These are phyloP conservation scores for Montipora efflorescens DNA, from an alignment of 64 coral and sea anemone genomes.

Conservation along the genomic window DNA sequence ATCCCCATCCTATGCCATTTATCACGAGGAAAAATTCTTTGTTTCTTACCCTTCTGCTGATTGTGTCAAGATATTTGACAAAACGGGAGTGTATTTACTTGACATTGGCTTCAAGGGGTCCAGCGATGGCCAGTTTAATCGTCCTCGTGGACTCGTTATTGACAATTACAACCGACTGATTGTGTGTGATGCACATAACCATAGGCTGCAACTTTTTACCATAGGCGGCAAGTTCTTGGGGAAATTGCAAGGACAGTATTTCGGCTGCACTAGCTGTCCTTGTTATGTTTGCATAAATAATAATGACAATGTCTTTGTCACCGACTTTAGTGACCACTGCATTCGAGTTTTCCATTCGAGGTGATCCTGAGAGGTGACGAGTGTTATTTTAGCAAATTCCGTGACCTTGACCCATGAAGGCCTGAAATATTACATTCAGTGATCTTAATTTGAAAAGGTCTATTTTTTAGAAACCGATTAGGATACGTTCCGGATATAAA, in stretches of 20 bases:
- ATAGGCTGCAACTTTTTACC: constrained; percentile 24
- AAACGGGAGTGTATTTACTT: neutral
- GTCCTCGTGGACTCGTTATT: too few species aligned
- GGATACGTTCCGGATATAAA: too few species aligned
- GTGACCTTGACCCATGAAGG: too few species aligned
- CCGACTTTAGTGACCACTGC: neutral
- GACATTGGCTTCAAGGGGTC: constrained; percentile 1
- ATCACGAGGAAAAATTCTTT: constrained; percentile 30
- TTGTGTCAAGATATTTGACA: too few species aligned
- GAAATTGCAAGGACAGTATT: neutral
- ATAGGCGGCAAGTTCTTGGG: constrained; percentile 33
- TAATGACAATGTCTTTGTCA: neutral
- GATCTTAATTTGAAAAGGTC: too few species aligned
- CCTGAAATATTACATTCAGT: too few species aligned
- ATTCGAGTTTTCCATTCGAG: constrained; percentile 1
- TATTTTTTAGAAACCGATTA: too few species aligned
- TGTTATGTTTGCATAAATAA: neutral
- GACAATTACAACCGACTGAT: too few species aligned
- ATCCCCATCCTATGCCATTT: neutral
- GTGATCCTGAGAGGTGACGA: too few species aligned
- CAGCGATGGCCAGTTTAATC: neutral
- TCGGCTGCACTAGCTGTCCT: neutral
- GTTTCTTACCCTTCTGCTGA: neutral
- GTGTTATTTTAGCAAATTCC: too few species aligned
- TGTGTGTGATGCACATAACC: neutral